phyloP scores from a whole-genome alignment of 2,888 invertebrate species.

The Cepaea hortensis region DNA sequence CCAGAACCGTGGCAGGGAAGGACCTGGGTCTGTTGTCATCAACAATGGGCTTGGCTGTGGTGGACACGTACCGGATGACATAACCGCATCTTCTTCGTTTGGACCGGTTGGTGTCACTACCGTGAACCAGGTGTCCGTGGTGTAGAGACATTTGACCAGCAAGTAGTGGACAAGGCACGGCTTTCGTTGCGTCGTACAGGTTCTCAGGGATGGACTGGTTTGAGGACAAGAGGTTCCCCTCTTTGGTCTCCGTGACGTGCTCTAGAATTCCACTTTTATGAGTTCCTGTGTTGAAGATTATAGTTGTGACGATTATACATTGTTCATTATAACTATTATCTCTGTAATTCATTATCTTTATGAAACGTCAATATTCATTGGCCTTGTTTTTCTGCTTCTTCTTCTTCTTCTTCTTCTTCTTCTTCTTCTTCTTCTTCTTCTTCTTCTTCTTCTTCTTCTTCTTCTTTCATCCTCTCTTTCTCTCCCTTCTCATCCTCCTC shows the following conservation, averaged over 20 bases:
- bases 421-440: too few relatives aligned
- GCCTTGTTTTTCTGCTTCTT: too few relatives aligned
- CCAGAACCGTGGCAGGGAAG: slow-evolving; percentile 60
- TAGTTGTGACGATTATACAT: too few relatives aligned
- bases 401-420: too few relatives aligned
- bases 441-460: too few relatives aligned
- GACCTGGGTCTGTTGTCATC: slow-evolving; percentile 59
- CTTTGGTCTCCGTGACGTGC: slow-evolving; percentile 54
- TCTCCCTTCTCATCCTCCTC: too few relatives aligned
- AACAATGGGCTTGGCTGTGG: slow-evolving; percentile 56
- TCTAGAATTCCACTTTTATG: slow-evolving; percentile 61
- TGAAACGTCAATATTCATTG: too few relatives aligned
- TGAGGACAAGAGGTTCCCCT: slow-evolving; percentile 60
- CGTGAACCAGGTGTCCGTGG: slow-evolving; percentile 62
- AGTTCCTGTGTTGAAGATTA: slow-evolving; percentile 52
- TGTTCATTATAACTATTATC: too few relatives aligned
- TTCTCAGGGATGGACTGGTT: slow-evolving; percentile 61
- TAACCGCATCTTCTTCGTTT: slow-evolving; percentile 61
- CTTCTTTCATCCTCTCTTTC: too few relatives aligned
- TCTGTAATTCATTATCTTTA: too few relatives aligned
- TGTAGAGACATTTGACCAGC: slow-evolving; percentile 65
- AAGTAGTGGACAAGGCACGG: slow-evolving; percentile 59
- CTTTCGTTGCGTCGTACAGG: slow-evolving; percentile 56
- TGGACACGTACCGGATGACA: slow-evolving; percentile 64
- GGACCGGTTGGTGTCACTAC: slow-evolving; percentile 63